Percentiles rank a stretch among this genome's conserved stretches.
These are phyloP conservation scores for Sarcoramphus papa DNA, from an alignment of 2,797 vertebrate genomes.

Conservation along the genomic window DNA sequence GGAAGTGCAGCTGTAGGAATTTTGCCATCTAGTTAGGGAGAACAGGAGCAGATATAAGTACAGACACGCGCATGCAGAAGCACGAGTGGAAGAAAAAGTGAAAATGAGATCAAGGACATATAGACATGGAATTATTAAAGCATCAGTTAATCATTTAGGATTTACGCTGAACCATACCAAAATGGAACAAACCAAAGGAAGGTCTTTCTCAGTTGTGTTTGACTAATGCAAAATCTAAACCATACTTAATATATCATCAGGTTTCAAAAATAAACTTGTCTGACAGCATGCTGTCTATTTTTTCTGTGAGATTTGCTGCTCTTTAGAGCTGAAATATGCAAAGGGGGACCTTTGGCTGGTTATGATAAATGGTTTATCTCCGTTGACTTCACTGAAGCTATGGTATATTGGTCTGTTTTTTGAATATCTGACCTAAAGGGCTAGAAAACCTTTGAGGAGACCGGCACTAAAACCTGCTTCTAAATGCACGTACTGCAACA, in stretches of 20 bases:
- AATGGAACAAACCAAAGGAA: not conserved
- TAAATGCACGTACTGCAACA: not conserved
- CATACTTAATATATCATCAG: not conserved
- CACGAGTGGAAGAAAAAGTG: not conserved
- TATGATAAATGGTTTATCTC: not conserved
- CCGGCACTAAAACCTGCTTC: not conserved
- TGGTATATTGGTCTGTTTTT: not conserved
- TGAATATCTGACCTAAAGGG: not conserved
- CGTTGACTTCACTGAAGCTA: not conserved
- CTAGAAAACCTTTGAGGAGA: constrained; percentile 17
- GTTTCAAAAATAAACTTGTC: constrained; percentile 14
- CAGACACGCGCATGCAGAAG: not conserved
- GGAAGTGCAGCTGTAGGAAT: not conserved
- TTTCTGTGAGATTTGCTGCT: constrained; percentile 6
- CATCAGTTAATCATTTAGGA: not conserved
- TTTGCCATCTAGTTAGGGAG: not conserved
- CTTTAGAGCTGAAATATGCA: constrained; percentile 34
- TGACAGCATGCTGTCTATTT: not conserved
- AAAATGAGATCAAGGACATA: not conserved
- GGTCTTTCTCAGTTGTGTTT: not conserved
- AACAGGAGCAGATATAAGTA: not conserved
- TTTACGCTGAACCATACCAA: not conserved
- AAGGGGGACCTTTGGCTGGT: not conserved
- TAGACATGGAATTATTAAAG: not conserved
- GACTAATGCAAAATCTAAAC: not conserved